Evolutionary conservation across 2,797 vertebrate species (phyloP), one percentile per base, ranked within the genome.

Genomic region (Spheniscus humboldti): DNA sequence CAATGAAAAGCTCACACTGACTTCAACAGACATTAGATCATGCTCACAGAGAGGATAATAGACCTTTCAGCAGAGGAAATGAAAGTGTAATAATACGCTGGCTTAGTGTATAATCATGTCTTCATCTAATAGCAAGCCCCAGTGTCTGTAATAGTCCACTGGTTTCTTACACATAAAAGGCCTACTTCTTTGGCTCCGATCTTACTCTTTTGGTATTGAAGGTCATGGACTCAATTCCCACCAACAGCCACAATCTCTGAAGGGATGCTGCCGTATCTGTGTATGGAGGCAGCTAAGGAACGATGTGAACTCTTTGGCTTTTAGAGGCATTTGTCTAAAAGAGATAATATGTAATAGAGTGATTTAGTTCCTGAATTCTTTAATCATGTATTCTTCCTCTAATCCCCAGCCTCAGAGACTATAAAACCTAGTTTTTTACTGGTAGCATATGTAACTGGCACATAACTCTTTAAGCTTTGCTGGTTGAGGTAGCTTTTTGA

Each of bases 41-140:
- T 64, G 50, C 60, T 93, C 82, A 53, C 75, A 71, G 75, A 91
- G 68, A 91, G 86, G 88, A 78, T 95, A 97, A 97, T 92, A 96
- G 90, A 96, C 84, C 93, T 96, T 95, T 95, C 90, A 94, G 84
- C 5, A 64, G 88, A 89, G 92, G 88, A 97, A 96, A 96, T 95
- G 90, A 74, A 96, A 93, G 83, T 86, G 78, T 64, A 95, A 91
- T 97, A 96, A 95, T 86, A 59, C 18, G 13, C 56, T 83, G 75
- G 37, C 67, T 96, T 93, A 93, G 90, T 88, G 78, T 93, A 92
- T 92, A 96, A 96, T 91, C 94, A 86, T 69, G 64, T 82, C 86
- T 91, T 90, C 92, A 91, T 83, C 92, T 83, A 75, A 91, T 18
- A 80, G 77, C 14, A 18, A 87, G 56, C 14, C n/a, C 5, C 39